Evolutionary conservation across 2,888 invertebrate species (phyloP).

Genomic region (Drosophila emarginata): DNA sequence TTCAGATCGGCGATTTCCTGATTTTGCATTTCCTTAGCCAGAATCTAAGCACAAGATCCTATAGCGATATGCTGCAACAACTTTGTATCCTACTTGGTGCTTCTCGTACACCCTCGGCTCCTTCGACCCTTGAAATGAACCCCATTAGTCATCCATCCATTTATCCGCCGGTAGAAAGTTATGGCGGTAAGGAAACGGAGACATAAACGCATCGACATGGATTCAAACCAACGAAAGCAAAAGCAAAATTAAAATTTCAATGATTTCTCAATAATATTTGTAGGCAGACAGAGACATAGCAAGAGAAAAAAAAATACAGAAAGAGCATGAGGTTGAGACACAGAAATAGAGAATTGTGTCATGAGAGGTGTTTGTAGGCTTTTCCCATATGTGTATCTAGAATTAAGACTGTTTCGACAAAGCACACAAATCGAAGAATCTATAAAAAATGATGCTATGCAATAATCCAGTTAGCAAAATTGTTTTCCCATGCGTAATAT

Average conservation of each 20-base stretch:
- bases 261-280: constrained; percentile 78
- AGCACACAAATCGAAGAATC: constrained; percentile 39
- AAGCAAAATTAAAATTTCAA: constrained; percentile 61
- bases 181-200: constrained; percentile 91
- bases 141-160: constrained; percentile 91
- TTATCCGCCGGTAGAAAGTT: constrained; percentile 88
- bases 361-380: constrained; percentile 52
- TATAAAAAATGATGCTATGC: constrained; percentile 42
- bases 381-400: constrained; percentile 48
- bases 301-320: background rate
- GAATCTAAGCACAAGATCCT: constrained; percentile 92
- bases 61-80: constrained; percentile 91
- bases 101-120: constrained; percentile 91
- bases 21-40: constrained; percentile 92
- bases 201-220: constrained; percentile 84
- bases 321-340: constrained; percentile 7
- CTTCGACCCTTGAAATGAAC: constrained; percentile 93
- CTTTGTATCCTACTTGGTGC: constrained; percentile 84
- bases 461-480: constrained; percentile 63
- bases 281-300: constrained; percentile 41
- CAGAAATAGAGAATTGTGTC: constrained; percentile 45
- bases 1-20: constrained; percentile 93
- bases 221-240: constrained; percentile 11
- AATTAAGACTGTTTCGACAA: constrained; percentile 63
- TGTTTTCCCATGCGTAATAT: constrained; percentile 28